phyloP scores from a whole-genome alignment of 1,140 invertebrate genomes.

The Colletes latitarsis region DNA sequence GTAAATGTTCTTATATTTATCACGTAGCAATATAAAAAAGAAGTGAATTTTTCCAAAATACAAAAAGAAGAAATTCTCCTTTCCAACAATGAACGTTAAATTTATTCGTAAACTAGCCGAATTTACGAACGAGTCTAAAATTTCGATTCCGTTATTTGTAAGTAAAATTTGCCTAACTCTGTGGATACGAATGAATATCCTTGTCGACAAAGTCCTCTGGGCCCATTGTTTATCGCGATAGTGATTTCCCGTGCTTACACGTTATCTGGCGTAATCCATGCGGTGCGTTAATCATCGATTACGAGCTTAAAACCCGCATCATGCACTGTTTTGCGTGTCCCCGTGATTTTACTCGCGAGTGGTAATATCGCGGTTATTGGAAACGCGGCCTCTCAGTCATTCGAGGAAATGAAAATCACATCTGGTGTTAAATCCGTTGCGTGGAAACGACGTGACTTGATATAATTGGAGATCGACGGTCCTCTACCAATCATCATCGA shows the following conservation, averaged over 20 bases:
- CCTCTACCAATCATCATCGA: constrained; percentile 10
- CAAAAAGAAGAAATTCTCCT: too few relatives aligned
- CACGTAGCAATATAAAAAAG: too few relatives aligned
- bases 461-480: constrained; percentile 35
- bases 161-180: too few relatives aligned
- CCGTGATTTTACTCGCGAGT: not conserved
- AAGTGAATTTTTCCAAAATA: too few relatives aligned
- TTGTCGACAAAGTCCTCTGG: not conserved
- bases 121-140: too few relatives aligned
- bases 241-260: constrained; percentile 36
- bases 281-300: constrained; percentile 37
- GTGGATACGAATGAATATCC: not conserved
- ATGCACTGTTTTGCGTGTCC: constrained; percentile 8
- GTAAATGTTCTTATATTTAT: too few relatives aligned
- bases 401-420: constrained; percentile 8
- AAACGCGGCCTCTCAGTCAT: not conserved
- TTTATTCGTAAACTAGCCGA: too few relatives aligned
- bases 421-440: constrained; percentile 31
- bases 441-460: constrained; percentile 4
- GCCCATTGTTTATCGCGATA: constrained; percentile 27
- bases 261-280: constrained; percentile 7
- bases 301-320: constrained; percentile 31
- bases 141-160: too few relatives aligned
- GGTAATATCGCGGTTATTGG: not conserved
- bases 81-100: too few relatives aligned